phyloP scores from a whole-genome alignment of 2,797 vertebrate genomes.

The Odontamblyopus lacepedii region DNA sequence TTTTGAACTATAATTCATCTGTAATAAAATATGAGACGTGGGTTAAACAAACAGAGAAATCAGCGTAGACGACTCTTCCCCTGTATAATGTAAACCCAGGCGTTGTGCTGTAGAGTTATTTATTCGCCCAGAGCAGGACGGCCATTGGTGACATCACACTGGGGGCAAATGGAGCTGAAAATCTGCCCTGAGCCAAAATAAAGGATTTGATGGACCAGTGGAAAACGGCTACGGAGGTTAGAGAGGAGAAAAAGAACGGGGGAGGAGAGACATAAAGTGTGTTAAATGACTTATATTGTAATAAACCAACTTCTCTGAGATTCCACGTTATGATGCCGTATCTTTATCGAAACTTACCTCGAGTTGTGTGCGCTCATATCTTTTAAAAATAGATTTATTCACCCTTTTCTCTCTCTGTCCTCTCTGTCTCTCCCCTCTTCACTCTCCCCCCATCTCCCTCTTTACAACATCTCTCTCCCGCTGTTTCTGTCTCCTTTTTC shows the following conservation, averaged over 20 bases:
- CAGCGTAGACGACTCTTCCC: constrained; percentile 17
- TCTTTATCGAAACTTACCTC: too few relatives aligned
- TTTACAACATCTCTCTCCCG: too few relatives aligned
- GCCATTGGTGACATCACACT: constrained; percentile 77
- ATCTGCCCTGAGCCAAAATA: constrained; percentile 73
- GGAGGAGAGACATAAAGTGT: constrained; percentile 16
- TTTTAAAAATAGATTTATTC: too few relatives aligned
- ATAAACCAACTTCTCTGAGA: too few relatives aligned
- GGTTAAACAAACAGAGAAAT: constrained; percentile 54
- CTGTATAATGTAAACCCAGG: constrained; percentile 57
- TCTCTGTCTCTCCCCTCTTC: too few relatives aligned
- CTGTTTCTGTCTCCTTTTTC: too few relatives aligned
- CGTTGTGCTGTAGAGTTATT: constrained; percentile 63
- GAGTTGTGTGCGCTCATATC: too few relatives aligned
- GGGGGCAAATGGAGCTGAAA: constrained; percentile 76
- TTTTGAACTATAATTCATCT: neutral
- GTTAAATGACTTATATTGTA: neutral
- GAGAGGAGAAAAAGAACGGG: constrained; percentile 24
- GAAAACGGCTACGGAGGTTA: constrained; percentile 52
- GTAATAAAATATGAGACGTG: constrained; percentile 55
- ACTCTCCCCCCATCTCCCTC: too few relatives aligned
- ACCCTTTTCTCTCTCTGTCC: too few relatives aligned
- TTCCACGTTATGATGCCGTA: too few relatives aligned
- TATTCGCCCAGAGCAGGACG: constrained; percentile 69
- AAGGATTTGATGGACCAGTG: constrained; percentile 69